A percentile compares a stretch with the other conserved stretches of the same genome.
Evolutionary conservation across 2,888 invertebrate genomes (phyloP).

Genomic region (Pristionchus exspectatus): DNA sequence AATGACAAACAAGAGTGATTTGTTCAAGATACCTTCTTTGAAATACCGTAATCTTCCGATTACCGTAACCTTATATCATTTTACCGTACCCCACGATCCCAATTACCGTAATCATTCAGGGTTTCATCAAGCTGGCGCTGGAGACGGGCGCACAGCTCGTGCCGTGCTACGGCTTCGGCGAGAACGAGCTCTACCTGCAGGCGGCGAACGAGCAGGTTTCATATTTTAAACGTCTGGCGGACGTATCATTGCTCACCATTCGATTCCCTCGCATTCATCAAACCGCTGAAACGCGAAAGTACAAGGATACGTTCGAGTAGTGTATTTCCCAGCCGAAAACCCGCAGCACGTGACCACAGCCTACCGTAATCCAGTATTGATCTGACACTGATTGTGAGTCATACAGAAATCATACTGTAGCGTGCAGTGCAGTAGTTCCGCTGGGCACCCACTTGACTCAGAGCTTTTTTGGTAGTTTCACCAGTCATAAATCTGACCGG

Average conservation of each 20-base stretch:
- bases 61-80: neutral
- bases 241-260: no score
- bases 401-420: neutral
- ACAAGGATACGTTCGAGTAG: no score
- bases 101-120: constrained; percentile 55
- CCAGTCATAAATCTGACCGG: neutral
- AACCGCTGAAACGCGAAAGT: no score
- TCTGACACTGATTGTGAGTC: neutral
- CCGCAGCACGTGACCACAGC: neutral
- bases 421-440: no score
- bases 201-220: constrained; percentile 52
- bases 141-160: constrained; percentile 79
- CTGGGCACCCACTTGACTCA: no score
- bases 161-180: constrained; percentile 80
- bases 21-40: no score
- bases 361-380: neutral
- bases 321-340: no score
- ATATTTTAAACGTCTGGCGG: neutral
- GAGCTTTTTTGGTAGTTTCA: neutral
- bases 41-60: no score
- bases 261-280: no score
- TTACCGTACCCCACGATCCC: neutral
- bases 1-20: no score
- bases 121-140: constrained; percentile 68
- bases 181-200: constrained; percentile 79